Base-by-base conservation (phyloP, 1,140 invertebrate species). In the Drosophila leontia region DNA sequence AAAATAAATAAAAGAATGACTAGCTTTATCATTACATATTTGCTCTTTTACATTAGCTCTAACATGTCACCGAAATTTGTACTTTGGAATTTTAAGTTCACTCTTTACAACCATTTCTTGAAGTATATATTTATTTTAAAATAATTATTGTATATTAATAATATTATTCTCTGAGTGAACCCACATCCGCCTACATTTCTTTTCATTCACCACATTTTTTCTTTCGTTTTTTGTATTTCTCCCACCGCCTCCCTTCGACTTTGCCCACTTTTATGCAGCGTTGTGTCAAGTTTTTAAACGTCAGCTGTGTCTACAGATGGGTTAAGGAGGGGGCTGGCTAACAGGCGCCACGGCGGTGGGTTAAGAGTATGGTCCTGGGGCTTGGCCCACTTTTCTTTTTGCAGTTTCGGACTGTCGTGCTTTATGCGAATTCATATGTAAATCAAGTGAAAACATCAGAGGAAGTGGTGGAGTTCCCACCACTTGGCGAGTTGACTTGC, bases 221-320 rank as follows among this genome's bases (percentile, higher is more conserved):
- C 12, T 12, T 11, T 17, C 1, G 4, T 37, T 26, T 55, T 19
- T 55, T 55, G 19, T 71, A 56, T 42, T 60, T 50, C 50, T 47
- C 23, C 34, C 47, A 47, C 32, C 42, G 32, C 59, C 56, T n/a
- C 26, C 17, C 23, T 47, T 4, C 48, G 29, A n/a, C 17, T 15
- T 23, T 45, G 7, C 69, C 44, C 55, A 44, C 63, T 63, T 34
- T 76, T 76, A 86, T 76, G 60, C 67, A 55, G 64, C 56, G 67
- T 80, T 78, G 75, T 86, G 82, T 85, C 82, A 81, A 85, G 78
- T 81, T 82, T 84, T 84, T 72, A 77, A 84, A 80, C 78, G 77
- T 80, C 77, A 84, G 64, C 67, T 83, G 71, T 76, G 71, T 53
- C 44, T 59, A 44, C 60, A 78, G 47, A 62, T 48, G 48, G 72